Conservation (phyloP, 2,797 vertebrate genomes). For the Pteropus rufus region DNA sequence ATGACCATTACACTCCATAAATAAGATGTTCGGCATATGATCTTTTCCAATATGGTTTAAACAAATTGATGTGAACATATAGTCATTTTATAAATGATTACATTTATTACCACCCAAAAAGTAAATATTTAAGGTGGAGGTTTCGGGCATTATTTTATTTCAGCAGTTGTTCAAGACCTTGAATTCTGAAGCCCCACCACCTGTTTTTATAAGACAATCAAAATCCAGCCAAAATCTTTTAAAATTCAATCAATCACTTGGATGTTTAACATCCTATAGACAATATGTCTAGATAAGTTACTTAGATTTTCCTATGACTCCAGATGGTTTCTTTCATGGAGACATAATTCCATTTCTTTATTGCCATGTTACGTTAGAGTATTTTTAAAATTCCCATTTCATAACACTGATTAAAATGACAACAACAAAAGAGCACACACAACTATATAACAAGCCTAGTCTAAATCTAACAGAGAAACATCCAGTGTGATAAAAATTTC, state of each 20-base stretch:
- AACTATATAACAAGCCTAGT: neutral
- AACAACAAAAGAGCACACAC: neutral
- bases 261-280: slow-evolving; percentile 15
- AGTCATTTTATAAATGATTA: slow-evolving; percentile 31
- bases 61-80: neutral
- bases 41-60: neutral
- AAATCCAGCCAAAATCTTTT: slow-evolving; percentile 42
- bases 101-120: neutral
- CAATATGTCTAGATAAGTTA: slow-evolving; percentile 38
- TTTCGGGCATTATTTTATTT: slow-evolving; percentile 40
- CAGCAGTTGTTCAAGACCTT: neutral
- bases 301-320: slow-evolving; percentile 33
- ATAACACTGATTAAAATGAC: slow-evolving; percentile 28
- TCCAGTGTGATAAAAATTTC: slow-evolving; percentile 39
- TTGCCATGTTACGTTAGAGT: slow-evolving; percentile 28
- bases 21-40: neutral
- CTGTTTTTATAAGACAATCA: slow-evolving; percentile 43
- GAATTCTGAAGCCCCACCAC: slow-evolving; percentile 1
- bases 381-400: neutral
- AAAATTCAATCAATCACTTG: slow-evolving; percentile 36
- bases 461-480: neutral
- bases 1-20: neutral
- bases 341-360: slow-evolving; percentile 38
- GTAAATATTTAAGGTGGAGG: neutral
- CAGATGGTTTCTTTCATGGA: slow-evolving; percentile 55